Evolutionary conservation across 2,888 invertebrate species (phyloP), one percentile per base, ranked within the genome.

Genomic region (Tenthredo mesomela): DNA sequence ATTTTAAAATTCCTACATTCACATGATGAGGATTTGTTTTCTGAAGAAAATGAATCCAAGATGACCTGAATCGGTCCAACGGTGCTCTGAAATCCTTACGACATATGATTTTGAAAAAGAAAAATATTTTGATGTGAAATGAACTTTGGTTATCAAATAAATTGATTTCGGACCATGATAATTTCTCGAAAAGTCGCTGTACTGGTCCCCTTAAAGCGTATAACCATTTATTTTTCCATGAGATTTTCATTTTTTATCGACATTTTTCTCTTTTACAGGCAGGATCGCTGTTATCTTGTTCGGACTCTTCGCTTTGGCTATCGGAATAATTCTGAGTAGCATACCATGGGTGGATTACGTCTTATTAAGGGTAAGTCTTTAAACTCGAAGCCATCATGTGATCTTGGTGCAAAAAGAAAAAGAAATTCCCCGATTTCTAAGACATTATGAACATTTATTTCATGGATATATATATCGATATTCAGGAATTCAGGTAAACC

Each of bases 341-440:
- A 97, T 97, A 92, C 97, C 97, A 82, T 98, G 97, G 97, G 93
- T 97, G 90, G 97, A 98, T 93, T 97, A 97, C 93, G 95, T 97
- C 90, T 96, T 98, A 93, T 95, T 97, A 94, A 96, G 97, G 95
- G 97, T 97, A 93, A 94, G 94, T 92, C 65, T 21, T 40, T 9
- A 0, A 18, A 40, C 37, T 77, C n/a, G 33, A 77, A 7, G n/a
- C 29, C 33, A 18, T 50, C n/a, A n/a, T 40, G 21, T 73, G 2
- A 77, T 29, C 9, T 50, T n/a, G 6, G 18, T 33, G 3, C 7
- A 7, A 71, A n/a, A 43, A 43, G 10, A 10, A 54, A 25, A 61
- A 25, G 10, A 61, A 61, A 58, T 47, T 18, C 5, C 6, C 4
- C 50, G n/a, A 6, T 18, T 6, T 50, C 5, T 4, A n/a, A 50